Evolutionary conservation across 2,113 vertebrate species (phyloP), one percentile per base, ranked within the genome.

Genomic region (Salminus brasiliensis): DNA sequence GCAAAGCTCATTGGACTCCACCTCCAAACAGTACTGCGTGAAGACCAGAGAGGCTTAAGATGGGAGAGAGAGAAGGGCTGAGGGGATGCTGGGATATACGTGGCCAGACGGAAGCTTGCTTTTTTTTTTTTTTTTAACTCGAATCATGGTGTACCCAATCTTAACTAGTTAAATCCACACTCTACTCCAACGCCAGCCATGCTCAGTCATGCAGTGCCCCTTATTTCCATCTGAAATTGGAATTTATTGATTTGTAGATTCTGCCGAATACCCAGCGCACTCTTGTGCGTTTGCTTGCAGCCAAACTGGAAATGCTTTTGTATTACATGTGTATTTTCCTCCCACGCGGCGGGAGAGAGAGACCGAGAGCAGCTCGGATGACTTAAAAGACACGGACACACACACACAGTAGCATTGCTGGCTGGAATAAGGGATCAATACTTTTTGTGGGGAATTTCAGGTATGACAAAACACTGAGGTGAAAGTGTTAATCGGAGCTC

Each of bases 1-100:
- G 65, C 57, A 82, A 86, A 81, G 78, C 78, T 82, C 74, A 66
- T 65, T 52, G 78, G 75, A 85, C 81, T 87, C 82, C 86, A 80
- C 86, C 52, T 52, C 80, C 78, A 67, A 83, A 83, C 79, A 83
- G 77, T 4, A 9, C 12, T 5, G 47, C 72, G 62, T 30, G 65
- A 67, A 72, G 81, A 85, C 74, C 76, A 80, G 68, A 55, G 70
- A 74, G 76, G 57, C 32, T 86, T 84, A 76, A 72, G 59, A 70
- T 55, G 52, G 11, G 43, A 71, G 49, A 63, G 78, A 77, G 79
- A 76, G 67, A 34, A n/a, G n/a, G 60, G 36, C 65, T 39, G 21
- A 53, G 79, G 1, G 2, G n/a, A 39, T 16, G 60, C 4, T 55
- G 62, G 5, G 8, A 27, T 34, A 52, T 47, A 75, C 39, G 62